phyloP scores from a whole-genome alignment of 64 coral and sea anemone species.

The Montipora capricornis region DNA sequence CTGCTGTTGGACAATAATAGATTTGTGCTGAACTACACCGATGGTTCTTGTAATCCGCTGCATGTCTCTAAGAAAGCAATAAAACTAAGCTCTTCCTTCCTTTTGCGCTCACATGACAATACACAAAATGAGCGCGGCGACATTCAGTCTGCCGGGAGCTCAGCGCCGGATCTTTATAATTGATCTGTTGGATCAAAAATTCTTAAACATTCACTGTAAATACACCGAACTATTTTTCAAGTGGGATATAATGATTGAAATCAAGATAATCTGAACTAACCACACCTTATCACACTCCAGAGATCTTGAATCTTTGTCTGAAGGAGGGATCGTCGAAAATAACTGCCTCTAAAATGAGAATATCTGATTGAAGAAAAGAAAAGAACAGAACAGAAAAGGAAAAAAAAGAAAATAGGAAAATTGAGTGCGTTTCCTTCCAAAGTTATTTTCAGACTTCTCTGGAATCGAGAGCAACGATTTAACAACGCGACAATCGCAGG shows the following conservation, averaged over 20 bases:
- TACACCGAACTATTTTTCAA: background rate
- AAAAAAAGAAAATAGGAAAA: no score
- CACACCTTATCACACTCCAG: background rate
- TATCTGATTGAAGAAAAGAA: no score
- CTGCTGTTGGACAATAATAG: background rate
- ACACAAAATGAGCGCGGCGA: conserved; percentile 32
- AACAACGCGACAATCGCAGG: no score
- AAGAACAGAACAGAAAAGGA: no score
- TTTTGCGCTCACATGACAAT: conserved; percentile 27
- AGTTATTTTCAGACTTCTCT: no score
- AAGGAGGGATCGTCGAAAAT: no score
- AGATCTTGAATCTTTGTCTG: no score
- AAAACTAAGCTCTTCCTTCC: conserved; percentile 53
- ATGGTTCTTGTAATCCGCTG: background rate
- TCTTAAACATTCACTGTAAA: background rate
- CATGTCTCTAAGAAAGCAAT: conserved; percentile 16
- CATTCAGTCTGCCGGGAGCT: conserved; percentile 22
- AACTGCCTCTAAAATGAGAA: no score
- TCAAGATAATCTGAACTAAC: background rate
- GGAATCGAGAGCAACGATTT: no score
- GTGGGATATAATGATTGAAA: background rate
- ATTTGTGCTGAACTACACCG: background rate
- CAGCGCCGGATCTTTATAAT: conserved; percentile 11
- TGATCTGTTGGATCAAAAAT: conserved; percentile 47
- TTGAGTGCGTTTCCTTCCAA: no score